Conservation (phyloP, 1,140 invertebrate species). For the Helicoverpa zea region DNA sequence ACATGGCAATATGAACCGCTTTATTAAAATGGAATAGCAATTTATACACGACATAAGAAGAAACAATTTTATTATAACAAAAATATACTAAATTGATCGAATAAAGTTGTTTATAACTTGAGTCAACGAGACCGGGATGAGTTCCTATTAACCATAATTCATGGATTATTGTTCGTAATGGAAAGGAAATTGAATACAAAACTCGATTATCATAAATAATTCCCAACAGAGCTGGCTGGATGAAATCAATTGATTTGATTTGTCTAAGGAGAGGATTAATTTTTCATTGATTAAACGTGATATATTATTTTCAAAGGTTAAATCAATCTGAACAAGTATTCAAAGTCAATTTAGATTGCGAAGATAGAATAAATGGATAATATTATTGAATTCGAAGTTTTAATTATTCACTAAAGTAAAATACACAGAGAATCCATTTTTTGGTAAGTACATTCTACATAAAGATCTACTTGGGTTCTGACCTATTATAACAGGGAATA, state of each 20-base stretch:
- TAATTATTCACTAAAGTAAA: not conserved
- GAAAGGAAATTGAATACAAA: conserved; percentile 75
- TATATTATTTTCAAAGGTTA: not conserved
- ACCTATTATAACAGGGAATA: too few relatives aligned
- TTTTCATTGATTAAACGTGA: conserved; percentile 21
- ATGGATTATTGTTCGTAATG: conserved; percentile 59
- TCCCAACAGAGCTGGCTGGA: conserved; percentile 51
- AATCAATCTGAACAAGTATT: conserved; percentile 1
- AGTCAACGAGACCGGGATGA: conserved; percentile 50
- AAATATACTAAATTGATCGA: not conserved
- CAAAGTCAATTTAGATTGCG: not conserved
- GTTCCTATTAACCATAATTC: conserved; percentile 59
- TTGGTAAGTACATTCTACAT: too few relatives aligned
- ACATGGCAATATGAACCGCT: not conserved
- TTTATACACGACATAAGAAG: not conserved
- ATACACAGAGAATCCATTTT: too few relatives aligned
- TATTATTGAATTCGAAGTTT: not conserved
- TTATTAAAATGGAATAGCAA: not conserved
- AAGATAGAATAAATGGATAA: not conserved
- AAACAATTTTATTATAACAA: not conserved
- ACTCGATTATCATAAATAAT: conserved; percentile 71
- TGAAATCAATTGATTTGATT: conserved; percentile 57
- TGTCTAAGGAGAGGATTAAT: conserved; percentile 36
- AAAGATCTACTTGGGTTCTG: too few relatives aligned
- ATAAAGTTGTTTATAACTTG: conserved; percentile 34